Evolutionary conservation across 1,140 invertebrate species (phyloP), one percentile per base, ranked within the genome.

Genomic region (Octopus sinensis): DNA sequence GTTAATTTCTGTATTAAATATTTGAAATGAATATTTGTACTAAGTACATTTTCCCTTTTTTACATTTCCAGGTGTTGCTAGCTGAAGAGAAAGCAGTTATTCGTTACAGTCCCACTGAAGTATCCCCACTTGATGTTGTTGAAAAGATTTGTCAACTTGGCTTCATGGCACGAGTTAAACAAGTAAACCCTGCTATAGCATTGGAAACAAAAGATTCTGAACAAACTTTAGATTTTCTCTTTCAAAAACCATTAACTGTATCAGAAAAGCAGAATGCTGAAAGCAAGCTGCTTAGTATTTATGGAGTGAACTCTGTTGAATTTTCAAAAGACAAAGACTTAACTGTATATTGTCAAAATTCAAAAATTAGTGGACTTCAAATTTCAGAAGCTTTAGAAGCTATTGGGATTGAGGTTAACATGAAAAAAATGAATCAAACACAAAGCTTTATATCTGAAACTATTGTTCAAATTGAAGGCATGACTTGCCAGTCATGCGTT

Each of bases 401-500:
- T 17, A 82, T 79, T 62, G 80, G 13, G 6, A 43, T 56, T 30
- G 54, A 79, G n/a, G 78, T 10, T 54, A 4, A 79, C 17, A 10
- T 79, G 52, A 79, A 79, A 62, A 56, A 54, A 54, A 6, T 6
- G 30, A 17, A 6, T 79, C 7, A 75, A 54, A n/a, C 79, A 79
- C 53, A 82, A 76, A 68, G 80, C 80, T 5, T 83, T 82, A 54
- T 56, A 84, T 17, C 52, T 82, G 17, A 84, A 81, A 30, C 80
- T 83, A 17, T 81, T 79, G 76, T 90, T 68, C 79, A 81, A 51
- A 84, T 90, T 3, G 83, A 87, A 54, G 91, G 91, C 9, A 92
- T 92, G 91, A 91, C 90, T 0, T 91, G 91, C 84, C 86, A 90
- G 82, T 91, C 90, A 10, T 92, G 91, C 84, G 91, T 91, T 4